A percentile compares a stretch with the other conserved stretches of the same genome.
Evolutionary conservation across 1,140 invertebrate species (phyloP).

Genomic region (Brachionus manjavacas): DNA sequence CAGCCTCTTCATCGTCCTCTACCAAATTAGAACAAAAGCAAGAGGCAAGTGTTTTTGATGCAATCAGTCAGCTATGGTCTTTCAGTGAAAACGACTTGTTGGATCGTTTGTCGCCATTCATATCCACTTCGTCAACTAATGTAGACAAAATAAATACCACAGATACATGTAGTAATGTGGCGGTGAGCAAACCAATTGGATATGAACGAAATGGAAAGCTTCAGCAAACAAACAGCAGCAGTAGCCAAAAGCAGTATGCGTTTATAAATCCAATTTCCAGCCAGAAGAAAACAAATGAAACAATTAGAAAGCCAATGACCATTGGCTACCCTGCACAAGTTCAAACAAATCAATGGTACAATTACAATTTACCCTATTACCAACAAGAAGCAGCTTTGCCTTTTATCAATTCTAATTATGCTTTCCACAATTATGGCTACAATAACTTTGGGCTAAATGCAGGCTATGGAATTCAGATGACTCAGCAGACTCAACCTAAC

Average conservation of each 20-base stretch:
- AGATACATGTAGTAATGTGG: neutral
- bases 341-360: slow-evolving; percentile 8
- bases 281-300: neutral
- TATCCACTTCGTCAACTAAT: neutral
- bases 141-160: neutral
- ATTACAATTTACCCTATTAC: neutral
- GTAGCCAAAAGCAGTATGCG: neutral
- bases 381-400: neutral
- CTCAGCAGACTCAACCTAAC: neutral
- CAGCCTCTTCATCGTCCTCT: neutral
- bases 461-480: neutral
- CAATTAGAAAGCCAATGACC: neutral
- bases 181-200: slow-evolving; percentile 12
- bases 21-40: neutral
- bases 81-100: neutral
- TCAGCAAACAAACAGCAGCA: neutral
- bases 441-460: neutral
- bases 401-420: neutral
- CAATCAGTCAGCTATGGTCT: slow-evolving; percentile 6
- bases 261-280: neutral
- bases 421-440: neutral
- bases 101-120: slow-evolving; percentile 9
- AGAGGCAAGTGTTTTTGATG: neutral
- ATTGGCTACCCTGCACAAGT: neutral
- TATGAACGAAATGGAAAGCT: slow-evolving; percentile 22